Percentiles rank a stretch among this genome's conserved stretches.
Conservation (phyloP, 92 coral and sea anemone genomes). For the Bergia puertoricense region DNA sequence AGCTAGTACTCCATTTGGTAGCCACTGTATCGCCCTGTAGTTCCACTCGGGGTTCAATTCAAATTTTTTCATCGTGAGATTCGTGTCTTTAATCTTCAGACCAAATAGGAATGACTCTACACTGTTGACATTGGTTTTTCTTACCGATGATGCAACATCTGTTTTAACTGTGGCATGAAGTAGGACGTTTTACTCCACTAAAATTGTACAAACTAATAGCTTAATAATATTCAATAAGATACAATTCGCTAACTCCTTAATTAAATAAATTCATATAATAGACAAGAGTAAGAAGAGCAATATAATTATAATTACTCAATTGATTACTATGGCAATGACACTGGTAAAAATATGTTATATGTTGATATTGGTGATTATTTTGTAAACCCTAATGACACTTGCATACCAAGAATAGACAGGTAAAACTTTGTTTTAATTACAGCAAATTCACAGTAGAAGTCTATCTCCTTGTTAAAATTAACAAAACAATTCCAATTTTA, state of each 20-base stretch:
- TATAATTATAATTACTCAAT: too few species aligned
- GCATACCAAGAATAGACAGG: too few species aligned
- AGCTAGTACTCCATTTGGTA: not conserved
- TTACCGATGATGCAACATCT: not conserved
- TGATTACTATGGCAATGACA: not conserved
- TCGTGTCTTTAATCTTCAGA: not conserved
- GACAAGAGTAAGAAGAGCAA: too few species aligned
- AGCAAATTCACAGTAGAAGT: too few species aligned
- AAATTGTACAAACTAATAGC: too few species aligned
- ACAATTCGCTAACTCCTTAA: too few species aligned
- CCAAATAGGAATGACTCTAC: constrained; percentile 27
- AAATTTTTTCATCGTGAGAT: not conserved
- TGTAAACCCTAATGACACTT: too few species aligned
- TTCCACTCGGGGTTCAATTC: not conserved
- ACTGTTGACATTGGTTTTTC: constrained; percentile 5
- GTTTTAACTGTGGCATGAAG: not conserved
- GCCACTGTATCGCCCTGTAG: constrained; percentile 20
- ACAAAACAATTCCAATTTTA: too few species aligned
- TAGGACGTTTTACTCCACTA: not conserved
- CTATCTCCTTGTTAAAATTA: too few species aligned
- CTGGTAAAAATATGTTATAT: not conserved
- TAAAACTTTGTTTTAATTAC: too few species aligned
- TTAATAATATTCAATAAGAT: too few species aligned
- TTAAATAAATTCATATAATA: too few species aligned
- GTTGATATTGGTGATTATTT: not conserved